Base-by-base conservation (phyloP, 1,140 invertebrate species). In the Philopotamus ludificatus region DNA sequence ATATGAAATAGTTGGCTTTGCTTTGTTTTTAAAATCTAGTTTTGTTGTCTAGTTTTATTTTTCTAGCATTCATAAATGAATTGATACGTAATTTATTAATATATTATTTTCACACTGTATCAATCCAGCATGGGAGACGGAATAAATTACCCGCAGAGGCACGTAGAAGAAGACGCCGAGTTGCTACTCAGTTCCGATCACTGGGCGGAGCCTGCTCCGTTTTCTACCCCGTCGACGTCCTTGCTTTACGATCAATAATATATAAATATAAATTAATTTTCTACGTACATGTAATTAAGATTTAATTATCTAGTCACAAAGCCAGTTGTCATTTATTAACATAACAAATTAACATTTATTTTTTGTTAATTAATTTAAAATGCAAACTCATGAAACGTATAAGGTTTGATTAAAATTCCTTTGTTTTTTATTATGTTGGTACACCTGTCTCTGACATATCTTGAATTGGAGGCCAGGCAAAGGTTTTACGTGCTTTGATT, bases 71-170 rank as follows among this genome's bases (percentile, higher is more conserved):
- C 9, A n/a, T n/a, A n/a, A n/a, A n/a, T n/a, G n/a, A n/a, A n/a
- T n/a, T n/a, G n/a, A n/a, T n/a, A n/a, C n/a, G 8, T 39, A 8
- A 39, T 39, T 8, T n/a, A 39, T 39, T 39, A 39, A 8, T n/a
- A 47, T 7, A 18, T 16, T 7, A 12, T 47, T 10, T 18, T 9
- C 16, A 10, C 9, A 47, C 18, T 47, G 16, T 47, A 9, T n/a
- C n/a, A n/a, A n/a, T n/a, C 34, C 44, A 91, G 93, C 82, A 85
- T 92, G 77, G 92, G 92, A 71, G 91, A 94, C 79, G 93, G 92
- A 66, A 85, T 93, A 71, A 88, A 86, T 72, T 95, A 90, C 79
- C 92, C 92, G 12, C 88, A 90, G 74, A 85, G 88, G 45, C 85
- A 85, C 65, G 82, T 86, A 70, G 90, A 92, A 71, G 89, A 93